Evolutionary conservation across 2,113 vertebrate genomes (phyloP).

Genomic region (Lepus timidus): DNA sequence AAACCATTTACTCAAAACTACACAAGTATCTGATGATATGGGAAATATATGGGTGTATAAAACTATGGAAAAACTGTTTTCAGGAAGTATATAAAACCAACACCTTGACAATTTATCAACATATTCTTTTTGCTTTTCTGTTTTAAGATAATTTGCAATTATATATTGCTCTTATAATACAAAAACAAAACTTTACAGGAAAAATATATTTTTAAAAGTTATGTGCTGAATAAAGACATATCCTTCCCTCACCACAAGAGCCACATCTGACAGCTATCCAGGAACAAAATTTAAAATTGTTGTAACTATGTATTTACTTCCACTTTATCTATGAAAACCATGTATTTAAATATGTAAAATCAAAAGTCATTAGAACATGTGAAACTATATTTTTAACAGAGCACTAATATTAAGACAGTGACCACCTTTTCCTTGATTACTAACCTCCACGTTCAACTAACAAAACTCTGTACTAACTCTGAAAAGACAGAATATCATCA

Average conservation of each 20-base stretch:
- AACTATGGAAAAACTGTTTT: not conserved
- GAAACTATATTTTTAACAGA: not conserved
- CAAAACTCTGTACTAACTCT: not conserved
- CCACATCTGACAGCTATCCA: not conserved
- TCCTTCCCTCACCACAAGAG: not conserved
- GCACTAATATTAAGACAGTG: not conserved
- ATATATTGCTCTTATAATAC: not conserved
- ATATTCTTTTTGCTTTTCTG: not conserved
- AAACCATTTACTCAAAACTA: not conserved
- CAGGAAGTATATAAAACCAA: not conserved
- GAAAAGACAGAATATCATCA: not conserved
- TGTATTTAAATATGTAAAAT: conserved; percentile 44
- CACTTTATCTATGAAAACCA: not conserved
- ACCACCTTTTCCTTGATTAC: conserved; percentile 13
- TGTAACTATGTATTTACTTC: not conserved
- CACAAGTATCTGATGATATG: not conserved
- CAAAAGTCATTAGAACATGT: not conserved
- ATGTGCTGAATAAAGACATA: not conserved
- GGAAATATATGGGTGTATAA: not conserved
- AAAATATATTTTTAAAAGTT: not conserved
- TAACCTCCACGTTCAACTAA: not conserved
- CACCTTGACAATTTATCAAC: not conserved
- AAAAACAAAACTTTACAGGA: conserved; percentile 3
- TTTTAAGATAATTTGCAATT: conserved; percentile 7
- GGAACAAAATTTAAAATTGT: not conserved